Conservation (phyloP, 2,888 invertebrate species). For the Cremastobaeus sp. region DNA sequence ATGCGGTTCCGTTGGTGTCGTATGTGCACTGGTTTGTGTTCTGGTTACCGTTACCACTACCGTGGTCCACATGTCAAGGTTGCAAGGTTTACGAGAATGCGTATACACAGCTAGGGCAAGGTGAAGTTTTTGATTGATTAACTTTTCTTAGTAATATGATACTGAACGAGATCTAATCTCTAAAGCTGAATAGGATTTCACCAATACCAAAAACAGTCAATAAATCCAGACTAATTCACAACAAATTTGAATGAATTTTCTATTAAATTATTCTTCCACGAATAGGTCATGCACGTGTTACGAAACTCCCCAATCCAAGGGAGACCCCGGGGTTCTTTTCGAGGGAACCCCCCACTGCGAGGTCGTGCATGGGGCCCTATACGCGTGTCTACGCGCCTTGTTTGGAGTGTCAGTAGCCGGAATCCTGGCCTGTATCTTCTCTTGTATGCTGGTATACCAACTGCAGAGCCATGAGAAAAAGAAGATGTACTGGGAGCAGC, state of each 20-base stretch:
- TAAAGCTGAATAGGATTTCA: too few relatives aligned
- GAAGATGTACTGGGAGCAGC: conserved; percentile 96
- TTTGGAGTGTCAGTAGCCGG: conserved; percentile 95
- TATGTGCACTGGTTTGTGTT: conserved; percentile 92
- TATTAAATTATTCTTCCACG: conserved; percentile 1
- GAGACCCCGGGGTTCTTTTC: conserved; percentile 83
- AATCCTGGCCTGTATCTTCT: conserved; percentile 93
- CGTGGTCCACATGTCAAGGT: conserved; percentile 91
- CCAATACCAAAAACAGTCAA: too few relatives aligned
- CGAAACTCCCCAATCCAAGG: conserved; percentile 69
- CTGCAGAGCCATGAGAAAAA: conserved; percentile 93
- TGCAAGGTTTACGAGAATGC: conserved; percentile 92
- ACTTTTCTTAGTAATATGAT: too few relatives aligned
- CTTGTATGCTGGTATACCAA: conserved; percentile 95
- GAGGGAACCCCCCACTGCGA: conserved; percentile 92
- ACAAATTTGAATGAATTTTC: background rate
- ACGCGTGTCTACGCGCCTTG: conserved; percentile 91
- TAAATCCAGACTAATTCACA: too few relatives aligned
- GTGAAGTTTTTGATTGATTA: conserved; percentile 60
- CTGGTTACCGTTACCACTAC: conserved; percentile 94
- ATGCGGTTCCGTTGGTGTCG: conserved; percentile 91
- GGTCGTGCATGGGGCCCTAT: conserved; percentile 93
- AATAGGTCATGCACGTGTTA: conserved; percentile 80
- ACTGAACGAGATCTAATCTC: too few relatives aligned
- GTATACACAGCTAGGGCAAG: conserved; percentile 84